Conservation (phyloP, 2,113 vertebrate genomes). For the Heptranchias perlo region DNA sequence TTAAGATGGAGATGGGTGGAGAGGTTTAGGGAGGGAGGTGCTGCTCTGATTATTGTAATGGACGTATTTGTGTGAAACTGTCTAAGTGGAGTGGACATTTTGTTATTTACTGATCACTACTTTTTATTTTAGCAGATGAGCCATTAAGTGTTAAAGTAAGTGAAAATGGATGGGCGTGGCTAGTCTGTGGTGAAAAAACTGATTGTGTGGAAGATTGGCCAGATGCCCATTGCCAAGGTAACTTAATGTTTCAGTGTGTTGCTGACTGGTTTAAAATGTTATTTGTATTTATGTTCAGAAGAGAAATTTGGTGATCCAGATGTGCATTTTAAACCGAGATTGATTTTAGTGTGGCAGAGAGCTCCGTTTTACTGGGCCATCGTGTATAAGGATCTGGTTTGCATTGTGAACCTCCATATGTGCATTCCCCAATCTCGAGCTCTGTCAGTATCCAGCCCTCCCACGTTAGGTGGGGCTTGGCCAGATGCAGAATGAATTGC, state of each 20-base stretch:
- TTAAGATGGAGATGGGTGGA: background rate
- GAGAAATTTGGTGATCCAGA: too few relatives aligned
- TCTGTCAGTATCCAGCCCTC: background rate
- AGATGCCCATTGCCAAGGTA: constrained; percentile 84
- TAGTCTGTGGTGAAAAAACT: constrained; percentile 79
- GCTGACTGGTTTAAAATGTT: background rate
- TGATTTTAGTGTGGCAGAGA: background rate
- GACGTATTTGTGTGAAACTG: background rate
- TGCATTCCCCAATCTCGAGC: background rate
- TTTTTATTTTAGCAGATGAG: constrained; percentile 62
- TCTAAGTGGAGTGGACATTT: background rate
- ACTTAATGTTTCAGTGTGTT: constrained; percentile 19
- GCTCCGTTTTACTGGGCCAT: background rate
- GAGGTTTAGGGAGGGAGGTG: background rate
- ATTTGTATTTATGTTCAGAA: background rate
- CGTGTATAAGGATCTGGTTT: background rate
- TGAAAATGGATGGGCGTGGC: constrained; percentile 87
- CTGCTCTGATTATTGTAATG: background rate
- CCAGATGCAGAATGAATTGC: background rate
- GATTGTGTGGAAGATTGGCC: constrained; percentile 88
- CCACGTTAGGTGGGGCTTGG: background rate
- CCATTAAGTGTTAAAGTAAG: constrained; percentile 75
- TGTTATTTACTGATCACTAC: background rate
- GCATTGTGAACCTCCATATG: background rate
- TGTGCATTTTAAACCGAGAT: background rate